These are phyloP conservation scores for Coptodon rendalli DNA, from an alignment of 2,113 vertebrate genomes.

Conservation along the genomic window DNA sequence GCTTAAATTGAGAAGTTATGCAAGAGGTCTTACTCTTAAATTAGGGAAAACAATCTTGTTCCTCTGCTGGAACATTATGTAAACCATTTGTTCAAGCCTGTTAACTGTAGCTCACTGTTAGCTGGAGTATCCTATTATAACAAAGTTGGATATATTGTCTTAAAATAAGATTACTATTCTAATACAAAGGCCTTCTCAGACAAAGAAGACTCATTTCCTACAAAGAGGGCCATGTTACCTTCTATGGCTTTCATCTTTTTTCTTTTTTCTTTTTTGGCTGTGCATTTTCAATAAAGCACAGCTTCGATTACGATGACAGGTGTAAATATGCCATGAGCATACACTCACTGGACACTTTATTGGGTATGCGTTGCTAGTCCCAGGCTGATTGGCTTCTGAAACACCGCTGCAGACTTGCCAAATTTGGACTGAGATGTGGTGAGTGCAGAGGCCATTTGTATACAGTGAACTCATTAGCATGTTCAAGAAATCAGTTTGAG, in stretches of 20 bases:
- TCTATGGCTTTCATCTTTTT: background rate
- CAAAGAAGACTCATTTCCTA: background rate
- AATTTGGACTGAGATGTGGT: background rate
- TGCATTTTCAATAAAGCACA: background rate
- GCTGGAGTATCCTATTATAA: background rate
- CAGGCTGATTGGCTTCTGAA: background rate
- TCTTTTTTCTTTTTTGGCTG: background rate
- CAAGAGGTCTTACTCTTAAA: background rate
- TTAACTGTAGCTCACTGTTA: background rate
- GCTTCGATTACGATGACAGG: background rate
- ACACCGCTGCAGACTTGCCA: background rate
- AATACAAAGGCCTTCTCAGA: background rate
- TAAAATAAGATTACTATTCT: background rate
- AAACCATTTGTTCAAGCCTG: background rate
- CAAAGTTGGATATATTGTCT: background rate
- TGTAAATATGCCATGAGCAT: conserved; percentile 15
- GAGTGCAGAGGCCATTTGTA: background rate
- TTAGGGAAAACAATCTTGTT: background rate
- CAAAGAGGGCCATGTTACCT: background rate
- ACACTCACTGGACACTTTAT: background rate
- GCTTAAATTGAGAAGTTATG: background rate
- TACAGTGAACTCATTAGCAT: background rate
- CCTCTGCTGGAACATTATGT: background rate
- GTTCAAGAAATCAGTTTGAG: background rate
- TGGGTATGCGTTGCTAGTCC: background rate